phyloP scores from a whole-genome alignment of 2,888 invertebrate genomes.

The Leistus spinibarbis region DNA sequence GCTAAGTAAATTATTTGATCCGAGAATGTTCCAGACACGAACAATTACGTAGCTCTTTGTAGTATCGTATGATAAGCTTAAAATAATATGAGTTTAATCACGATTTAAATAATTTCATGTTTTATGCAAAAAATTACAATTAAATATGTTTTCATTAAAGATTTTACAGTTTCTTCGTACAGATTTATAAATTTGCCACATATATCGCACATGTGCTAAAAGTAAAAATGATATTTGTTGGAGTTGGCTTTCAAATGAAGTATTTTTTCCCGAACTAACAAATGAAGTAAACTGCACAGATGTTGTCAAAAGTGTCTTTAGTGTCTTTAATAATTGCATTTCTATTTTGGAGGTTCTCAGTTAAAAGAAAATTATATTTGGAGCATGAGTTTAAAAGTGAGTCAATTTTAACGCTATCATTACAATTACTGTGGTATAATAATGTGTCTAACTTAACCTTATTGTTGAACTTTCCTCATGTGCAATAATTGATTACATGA shows the following conservation, averaged over 20 bases:
- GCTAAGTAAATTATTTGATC: no score
- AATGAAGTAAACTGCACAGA: neutral
- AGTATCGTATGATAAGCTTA: no score
- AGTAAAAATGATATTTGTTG: neutral
- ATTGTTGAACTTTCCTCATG: neutral
- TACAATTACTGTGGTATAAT: neutral
- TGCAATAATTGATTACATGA: neutral
- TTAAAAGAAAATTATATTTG: neutral
- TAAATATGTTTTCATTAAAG: no score
- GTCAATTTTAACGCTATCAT: slow-evolving; percentile 26
- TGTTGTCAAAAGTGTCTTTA: slow-evolving; percentile 14
- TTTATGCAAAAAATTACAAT: no score
- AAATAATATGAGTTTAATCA: no score
- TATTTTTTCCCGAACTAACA: neutral
- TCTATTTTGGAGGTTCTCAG: slow-evolving; percentile 7
- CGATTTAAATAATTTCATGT: no score
- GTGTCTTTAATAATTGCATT: neutral
- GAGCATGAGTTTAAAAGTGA: slow-evolving; percentile 26
- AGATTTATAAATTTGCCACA: neutral
- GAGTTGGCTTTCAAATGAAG: neutral
- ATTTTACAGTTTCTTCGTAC: no score
- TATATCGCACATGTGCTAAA: neutral
- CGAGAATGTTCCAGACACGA: no score
- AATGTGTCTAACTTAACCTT: neutral
- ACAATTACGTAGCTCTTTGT: no score